Evolutionary conservation across 2,888 invertebrate species (phyloP), one percentile per base, ranked within the genome.

Genomic region (Muscina levida): DNA sequence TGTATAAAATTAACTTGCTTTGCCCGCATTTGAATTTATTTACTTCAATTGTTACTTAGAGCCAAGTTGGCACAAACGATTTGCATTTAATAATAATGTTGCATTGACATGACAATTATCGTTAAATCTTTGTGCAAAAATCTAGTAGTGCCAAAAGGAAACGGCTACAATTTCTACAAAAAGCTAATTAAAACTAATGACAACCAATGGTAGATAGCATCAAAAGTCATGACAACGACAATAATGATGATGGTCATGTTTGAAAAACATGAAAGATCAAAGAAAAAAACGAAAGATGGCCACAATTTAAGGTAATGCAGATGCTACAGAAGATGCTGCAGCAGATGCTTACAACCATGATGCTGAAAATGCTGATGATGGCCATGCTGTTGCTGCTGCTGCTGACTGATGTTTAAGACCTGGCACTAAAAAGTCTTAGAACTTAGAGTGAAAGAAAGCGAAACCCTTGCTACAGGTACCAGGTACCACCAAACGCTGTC

Each of bases 101-200:
- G 46, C 71, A 26, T 74, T 81, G 81, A 81, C 81, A 81, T 81
- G 81, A 74, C 59, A 77, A 81, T 81, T 74, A 74, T 77, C 80
- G 77, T 81, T 81, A 81, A 81, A 81, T 72, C 73, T 74, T 80
- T 31, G 51, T 53, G n/a, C n/a, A 24, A 39, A 57, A 31, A 22
- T 24, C n/a, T n/a, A n/a, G n/a, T 11, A 46, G 15, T 46, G 53
- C 53, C 53, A 2, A 57, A 57, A 57, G 31, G 31, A 31, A 31
- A 31, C 8, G 8, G 31, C 8, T 5, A 31, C 8, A 31, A 31
- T 31, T 26, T 31, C 57, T 31, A n/a, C 67, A n/a, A 74, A 77
- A 68, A 72, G 51, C 71, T 81, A 81, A 77, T 81, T 81, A 81
- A 81, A 77, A 74, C 73, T 81, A 77, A 81, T 67, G 77, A 74